Conservation (phyloP, 2,888 invertebrate genomes). For the Luperina testacea region DNA sequence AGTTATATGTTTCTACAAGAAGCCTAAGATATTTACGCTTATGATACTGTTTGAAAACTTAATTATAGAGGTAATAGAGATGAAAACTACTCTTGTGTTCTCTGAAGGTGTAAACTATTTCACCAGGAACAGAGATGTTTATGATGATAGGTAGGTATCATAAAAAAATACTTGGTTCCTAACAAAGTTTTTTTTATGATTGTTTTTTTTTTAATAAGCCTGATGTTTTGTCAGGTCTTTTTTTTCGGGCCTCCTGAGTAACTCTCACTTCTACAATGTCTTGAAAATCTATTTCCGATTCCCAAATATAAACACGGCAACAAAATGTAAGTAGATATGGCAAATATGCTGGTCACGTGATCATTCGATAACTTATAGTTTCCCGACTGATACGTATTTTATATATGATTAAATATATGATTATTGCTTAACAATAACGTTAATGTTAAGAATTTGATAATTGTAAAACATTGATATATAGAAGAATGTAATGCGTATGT, state of each 20-base stretch:
- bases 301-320: slow-evolving; percentile 22
- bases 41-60: background rate
- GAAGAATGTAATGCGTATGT: background rate
- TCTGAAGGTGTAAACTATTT: background rate
- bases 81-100: background rate
- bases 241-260: background rate
- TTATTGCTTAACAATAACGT: background rate
- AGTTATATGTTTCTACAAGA: background rate
- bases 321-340: slow-evolving; percentile 14
- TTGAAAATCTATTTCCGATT: background rate
- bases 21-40: background rate
- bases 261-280: background rate
- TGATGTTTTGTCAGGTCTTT: background rate
- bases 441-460: background rate
- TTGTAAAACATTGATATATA: background rate
- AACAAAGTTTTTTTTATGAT: background rate
- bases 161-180: background rate
- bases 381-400: too few relatives aligned
- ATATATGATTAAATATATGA: too few relatives aligned
- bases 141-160: background rate
- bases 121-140: background rate
- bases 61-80: background rate
- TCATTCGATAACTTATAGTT: background rate
- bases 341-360: slow-evolving; percentile 18
- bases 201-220: too few relatives aligned